Base-by-base conservation (phyloP, 1,140 invertebrate genomes). In the Trichonephila inaurata region DNA sequence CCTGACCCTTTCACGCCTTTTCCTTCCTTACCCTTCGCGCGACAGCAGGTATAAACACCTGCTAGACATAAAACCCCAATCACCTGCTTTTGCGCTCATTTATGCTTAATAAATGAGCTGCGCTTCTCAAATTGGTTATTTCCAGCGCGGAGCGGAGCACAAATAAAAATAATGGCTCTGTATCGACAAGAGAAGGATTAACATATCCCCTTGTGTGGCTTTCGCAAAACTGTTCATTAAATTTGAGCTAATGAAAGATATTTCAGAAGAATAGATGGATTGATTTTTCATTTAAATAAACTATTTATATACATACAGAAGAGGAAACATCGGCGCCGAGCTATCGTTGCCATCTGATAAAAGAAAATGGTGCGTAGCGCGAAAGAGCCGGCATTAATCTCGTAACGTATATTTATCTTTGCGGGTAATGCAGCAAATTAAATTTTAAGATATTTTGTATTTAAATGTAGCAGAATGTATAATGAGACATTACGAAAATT, bases 11-110 rank as follows among this genome's bases (percentile, higher is more conserved):
- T 69, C 66, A 77, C 33, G 33, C 62, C 62, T 64, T 64, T 21
- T 16, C 62, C 62, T 21, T 6, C 62, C 28, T 33, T 40, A 6
- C 28, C 72, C 33, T 40, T 77, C 28, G 72, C 28, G 72, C 72
- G 72, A 77, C 72, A 77, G 72, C 69, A 33, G 72, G 72, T 77
- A 33, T 77, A 40, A 77, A 33, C 72, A 77, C 72, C 72, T 77
- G 72, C 72, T 77, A 77, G 24, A 33, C 33, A 33, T 77, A 77
- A 51, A 51, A 51, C 51, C 51, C 51, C 51, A 51, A 77, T 77
- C 72, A 77, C 72, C 72, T 77, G 28, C 28, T 77, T 77, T 28
- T 40, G 18, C 33, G 72, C 72, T 77, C 72, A 77, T 77, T 77
- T 77, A 19, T 28, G 16, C 28, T 64, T 18, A 33, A 28, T 77